Evolutionary conservation across 2,113 vertebrate genomes (phyloP), one percentile per base, ranked within the genome.

Genomic region (Solea solea): DNA sequence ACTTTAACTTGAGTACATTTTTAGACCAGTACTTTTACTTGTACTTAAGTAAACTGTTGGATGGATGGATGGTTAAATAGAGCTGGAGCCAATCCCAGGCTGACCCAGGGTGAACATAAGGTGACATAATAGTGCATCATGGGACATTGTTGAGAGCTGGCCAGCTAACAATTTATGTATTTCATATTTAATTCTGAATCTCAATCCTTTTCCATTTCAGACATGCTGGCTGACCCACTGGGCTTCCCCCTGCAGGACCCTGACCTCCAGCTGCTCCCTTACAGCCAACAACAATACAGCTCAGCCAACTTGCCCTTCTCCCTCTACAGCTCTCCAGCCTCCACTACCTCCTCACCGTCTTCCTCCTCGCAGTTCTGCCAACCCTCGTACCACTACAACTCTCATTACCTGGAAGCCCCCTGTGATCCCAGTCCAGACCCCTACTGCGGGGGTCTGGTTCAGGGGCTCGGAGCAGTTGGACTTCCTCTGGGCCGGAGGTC

Each of bases 221-320:
- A 97, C 85, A 91, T 96, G 84, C 86, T 96, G 81, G 88, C 94
- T 0, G 96, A 98, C 80, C 95, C 95, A 50, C 88, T 95, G 80
- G 94, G 91, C 88, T 96, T 95, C 75, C 93, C 95, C 64, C 89
- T 95, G 54, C 95, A 94, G 79, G 93, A 96, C 9, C 41, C 86
- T 0, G 95, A 98, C 84, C 93, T 95, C 81, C 96, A 97, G 93
- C 76, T 91, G 52, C 83, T 91, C 7, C 87, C 94, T 44, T 95
- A 94, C 83, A 93, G 91, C 84, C 96, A 96, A 45, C 96, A 95
- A 51, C 92, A 93, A 74, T 93, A 92, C 75, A 79, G 80, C 87
- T 88, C 95, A 0, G 63, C 81, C 55, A 80, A 92, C 13, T 75
- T 94, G 67, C 94, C 93, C 39, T 95, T 96, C 78, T 91, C 94